Evolutionary conservation across 2,888 invertebrate genomes (phyloP).

Genomic region (Nephrotoma appendiculata): DNA sequence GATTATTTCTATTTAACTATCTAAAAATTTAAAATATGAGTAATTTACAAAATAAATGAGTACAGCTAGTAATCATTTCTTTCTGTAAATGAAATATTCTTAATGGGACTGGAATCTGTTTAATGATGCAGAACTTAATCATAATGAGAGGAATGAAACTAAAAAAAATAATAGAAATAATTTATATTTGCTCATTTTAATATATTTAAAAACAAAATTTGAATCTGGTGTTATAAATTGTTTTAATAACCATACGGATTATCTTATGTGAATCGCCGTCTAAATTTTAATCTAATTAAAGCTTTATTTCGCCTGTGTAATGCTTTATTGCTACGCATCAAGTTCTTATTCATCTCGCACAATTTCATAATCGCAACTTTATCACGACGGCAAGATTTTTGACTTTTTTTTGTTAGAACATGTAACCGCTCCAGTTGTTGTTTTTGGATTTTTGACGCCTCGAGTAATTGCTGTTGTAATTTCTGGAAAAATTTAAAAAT

Average conservation of each 20-base stretch:
- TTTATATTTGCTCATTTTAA: no score
- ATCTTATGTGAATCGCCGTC: neutral
- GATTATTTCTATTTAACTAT: no score
- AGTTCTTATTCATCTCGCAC: neutral
- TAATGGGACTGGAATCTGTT: no score
- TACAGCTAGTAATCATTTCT: no score
- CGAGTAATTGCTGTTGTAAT: neutral
- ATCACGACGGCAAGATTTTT: constrained; percentile 1
- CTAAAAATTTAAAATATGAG: no score
- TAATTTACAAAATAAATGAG: no score
- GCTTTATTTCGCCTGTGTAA: neutral
- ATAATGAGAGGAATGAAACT: no score
- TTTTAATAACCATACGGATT: neutral
- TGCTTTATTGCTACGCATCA: neutral
- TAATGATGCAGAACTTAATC: no score
- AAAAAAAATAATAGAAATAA: no score
- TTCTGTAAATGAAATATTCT: no score
- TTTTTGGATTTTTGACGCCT: neutral
- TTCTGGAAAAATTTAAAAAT: neutral
- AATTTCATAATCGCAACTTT: neutral
- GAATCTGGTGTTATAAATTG: neutral
- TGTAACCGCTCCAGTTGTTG: neutral
- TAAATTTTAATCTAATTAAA: neutral
- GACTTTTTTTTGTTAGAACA: neutral
- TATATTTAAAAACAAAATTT: neutral